Evolutionary conservation across 2,888 invertebrate genomes (phyloP).

Genomic region (Zygaena filipendulae): DNA sequence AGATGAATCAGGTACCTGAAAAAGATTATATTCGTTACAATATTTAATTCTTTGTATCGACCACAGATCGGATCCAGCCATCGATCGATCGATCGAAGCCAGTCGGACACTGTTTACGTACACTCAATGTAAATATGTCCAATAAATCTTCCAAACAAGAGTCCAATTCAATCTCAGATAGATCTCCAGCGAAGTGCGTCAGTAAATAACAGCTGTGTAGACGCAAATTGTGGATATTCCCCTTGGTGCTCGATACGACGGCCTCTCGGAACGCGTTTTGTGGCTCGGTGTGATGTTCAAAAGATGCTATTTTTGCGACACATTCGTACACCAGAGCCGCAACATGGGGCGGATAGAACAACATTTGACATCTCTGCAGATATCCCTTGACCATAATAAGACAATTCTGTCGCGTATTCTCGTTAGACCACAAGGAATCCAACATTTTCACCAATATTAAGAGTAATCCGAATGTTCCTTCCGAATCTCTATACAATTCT

Average conservation of each 20-base stretch:
- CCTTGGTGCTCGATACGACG: constrained; percentile 33
- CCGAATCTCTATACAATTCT: constrained; percentile 40
- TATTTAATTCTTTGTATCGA: too few species aligned
- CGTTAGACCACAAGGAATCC: constrained; percentile 33
- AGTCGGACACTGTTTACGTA: too few species aligned
- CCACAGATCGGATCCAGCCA: too few species aligned
- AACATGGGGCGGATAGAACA: constrained; percentile 43
- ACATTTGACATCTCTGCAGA: constrained; percentile 37
- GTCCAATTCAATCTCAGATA: constrained; percentile 27
- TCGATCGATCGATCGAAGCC: too few species aligned
- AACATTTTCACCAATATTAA: constrained; percentile 36
- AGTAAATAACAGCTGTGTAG: constrained; percentile 46
- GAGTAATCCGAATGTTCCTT: constrained; percentile 35
- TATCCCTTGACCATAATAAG: constrained; percentile 52
- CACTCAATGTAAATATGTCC: constrained; percentile 43
- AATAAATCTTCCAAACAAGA: constrained; percentile 25
- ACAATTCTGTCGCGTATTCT: constrained; percentile 44
- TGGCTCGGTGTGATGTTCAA: constrained; percentile 24
- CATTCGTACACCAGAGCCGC: constrained; percentile 51
- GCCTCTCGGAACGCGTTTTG: constrained; percentile 29
- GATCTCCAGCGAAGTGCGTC: constrained; percentile 23
- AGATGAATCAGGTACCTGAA: constrained; percentile 41
- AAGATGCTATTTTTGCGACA: constrained; percentile 34
- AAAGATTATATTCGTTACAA: constrained; percentile 24
- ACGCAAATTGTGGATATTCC: constrained; percentile 36